A percentile compares a stretch with the other conserved stretches of the same genome.
Conservation (phyloP, 2,113 vertebrate genomes). For the Neofelis nebulosa region DNA sequence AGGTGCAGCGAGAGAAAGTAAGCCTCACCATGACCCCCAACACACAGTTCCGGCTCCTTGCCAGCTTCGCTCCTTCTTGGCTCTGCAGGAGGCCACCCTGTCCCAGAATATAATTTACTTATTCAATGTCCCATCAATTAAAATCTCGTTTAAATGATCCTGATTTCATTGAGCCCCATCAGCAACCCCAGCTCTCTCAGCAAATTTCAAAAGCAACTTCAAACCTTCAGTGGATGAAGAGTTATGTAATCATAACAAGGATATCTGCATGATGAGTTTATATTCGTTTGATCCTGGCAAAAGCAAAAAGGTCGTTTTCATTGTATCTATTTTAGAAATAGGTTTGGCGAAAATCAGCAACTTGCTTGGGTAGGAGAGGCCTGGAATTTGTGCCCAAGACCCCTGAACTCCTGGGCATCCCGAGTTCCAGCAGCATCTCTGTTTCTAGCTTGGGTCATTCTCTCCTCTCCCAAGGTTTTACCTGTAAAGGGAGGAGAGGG, state of each 20-base stretch:
- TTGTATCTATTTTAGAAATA: background rate
- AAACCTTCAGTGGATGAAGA: conserved; percentile 22
- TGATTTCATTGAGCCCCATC: background rate
- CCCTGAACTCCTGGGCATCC: background rate
- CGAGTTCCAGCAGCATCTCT: background rate
- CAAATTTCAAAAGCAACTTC: conserved; percentile 43
- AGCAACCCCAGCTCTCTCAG: conserved; percentile 23
- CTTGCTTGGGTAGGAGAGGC: background rate
- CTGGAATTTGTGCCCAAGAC: background rate
- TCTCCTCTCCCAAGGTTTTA: background rate
- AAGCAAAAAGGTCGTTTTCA: conserved; percentile 32
- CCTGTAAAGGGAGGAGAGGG: background rate
- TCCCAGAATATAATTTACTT: background rate
- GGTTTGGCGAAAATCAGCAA: background rate
- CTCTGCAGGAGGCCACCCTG: background rate
- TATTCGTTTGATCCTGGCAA: conserved; percentile 55
- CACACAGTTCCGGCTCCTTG: background rate
- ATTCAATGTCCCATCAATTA: background rate
- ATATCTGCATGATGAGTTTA: conserved; percentile 19
- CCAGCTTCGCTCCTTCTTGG: background rate
- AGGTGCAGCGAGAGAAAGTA: background rate
- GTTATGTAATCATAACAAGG: conserved; percentile 6
- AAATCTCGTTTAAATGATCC: background rate
- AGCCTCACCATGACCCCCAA: background rate
- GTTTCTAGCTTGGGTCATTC: background rate